Conservation (phyloP, 53 echinoderm and acorn worm species). For the Glandiceps talaboti region DNA sequence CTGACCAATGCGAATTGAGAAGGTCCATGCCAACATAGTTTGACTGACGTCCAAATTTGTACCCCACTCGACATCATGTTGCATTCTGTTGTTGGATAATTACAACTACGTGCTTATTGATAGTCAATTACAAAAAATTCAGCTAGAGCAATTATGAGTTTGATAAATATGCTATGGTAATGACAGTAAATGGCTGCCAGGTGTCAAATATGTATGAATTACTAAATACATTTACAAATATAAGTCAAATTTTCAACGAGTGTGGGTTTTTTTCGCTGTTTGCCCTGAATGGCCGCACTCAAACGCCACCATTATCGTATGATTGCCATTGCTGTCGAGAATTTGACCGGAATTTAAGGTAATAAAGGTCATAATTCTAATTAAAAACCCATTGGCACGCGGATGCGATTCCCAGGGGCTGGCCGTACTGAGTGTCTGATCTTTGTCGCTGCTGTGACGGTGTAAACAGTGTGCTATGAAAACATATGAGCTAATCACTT, state of each 20-base stretch:
- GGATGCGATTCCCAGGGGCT: background rate
- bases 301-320: no score
- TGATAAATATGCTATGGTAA: background rate
- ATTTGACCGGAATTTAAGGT: no score
- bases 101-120: background rate
- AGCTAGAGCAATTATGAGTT: background rate
- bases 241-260: background rate
- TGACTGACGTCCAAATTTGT: background rate
- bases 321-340: no score
- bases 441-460: background rate
- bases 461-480: background rate
- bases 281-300: no score
- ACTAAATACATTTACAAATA: background rate
- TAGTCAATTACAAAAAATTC: background rate
- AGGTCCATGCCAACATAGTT: background rate
- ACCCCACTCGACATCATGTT: background rate
- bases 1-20: background rate
- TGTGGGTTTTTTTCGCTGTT: no score
- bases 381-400: no score
- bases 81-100: background rate
- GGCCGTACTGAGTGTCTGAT: background rate
- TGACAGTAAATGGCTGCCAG: background rate
- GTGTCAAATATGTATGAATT: background rate
- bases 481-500: background rate
- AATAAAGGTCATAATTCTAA: no score